Conservation (phyloP, 2,113 vertebrate species). For the Cisticola juncidis region DNA sequence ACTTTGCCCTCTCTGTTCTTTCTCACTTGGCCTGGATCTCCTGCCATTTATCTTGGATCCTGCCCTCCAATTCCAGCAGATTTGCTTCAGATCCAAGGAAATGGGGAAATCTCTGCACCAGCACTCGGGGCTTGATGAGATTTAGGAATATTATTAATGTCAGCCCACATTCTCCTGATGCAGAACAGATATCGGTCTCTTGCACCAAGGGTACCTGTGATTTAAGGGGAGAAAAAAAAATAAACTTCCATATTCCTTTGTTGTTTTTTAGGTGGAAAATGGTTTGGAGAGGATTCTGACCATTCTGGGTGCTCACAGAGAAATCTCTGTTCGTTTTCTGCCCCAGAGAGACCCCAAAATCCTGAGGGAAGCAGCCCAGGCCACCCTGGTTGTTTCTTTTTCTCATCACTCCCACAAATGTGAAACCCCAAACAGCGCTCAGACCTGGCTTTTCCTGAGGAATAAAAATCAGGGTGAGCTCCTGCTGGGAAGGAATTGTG, state of each 20-base stretch:
- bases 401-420: not conserved
- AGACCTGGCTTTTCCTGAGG: not conserved
- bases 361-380: not conserved
- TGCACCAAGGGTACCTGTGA: not conserved
- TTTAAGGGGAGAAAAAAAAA: not conserved
- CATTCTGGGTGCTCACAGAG: not conserved
- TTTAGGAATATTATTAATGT: not conserved
- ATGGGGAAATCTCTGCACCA: not conserved
- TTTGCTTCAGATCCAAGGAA: not conserved
- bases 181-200: too few relatives aligned
- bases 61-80: not conserved
- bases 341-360: too few relatives aligned
- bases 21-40: not conserved
- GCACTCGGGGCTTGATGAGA: not conserved
- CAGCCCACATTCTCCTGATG: not conserved
- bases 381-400: not conserved
- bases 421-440: accelerated
- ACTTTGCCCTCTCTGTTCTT: not conserved
- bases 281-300: not conserved
- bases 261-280: not conserved
- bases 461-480: not conserved
- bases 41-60: not conserved
- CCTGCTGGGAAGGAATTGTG: not conserved
- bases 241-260: not conserved
- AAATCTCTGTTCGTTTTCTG: not conserved